Base-by-base conservation (phyloP, 2,888 invertebrate species). In the Lepidonotus clava region DNA sequence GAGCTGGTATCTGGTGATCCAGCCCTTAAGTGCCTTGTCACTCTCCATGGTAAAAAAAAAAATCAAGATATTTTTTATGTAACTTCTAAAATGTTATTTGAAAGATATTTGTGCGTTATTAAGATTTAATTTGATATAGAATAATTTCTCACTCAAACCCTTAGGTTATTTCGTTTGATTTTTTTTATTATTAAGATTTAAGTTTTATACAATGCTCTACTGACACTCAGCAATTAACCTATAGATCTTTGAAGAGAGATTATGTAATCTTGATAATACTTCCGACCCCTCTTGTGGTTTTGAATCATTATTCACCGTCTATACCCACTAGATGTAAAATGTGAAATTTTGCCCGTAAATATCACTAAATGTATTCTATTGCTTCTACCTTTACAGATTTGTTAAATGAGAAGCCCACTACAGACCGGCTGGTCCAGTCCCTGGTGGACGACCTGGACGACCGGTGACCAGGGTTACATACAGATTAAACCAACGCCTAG, bases 361-460 rank as follows among this genome's bases (percentile, higher is more conserved):
- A 6, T 34, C 32, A 76, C 28, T 76, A 18, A 36, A 14, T 76
- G 8, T 34, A 34, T 32, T 36, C 21, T 32, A 32, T 51, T 83
- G 4, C 4, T 36, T 83, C 28, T 86, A 86, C 84, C 86, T 56
- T 91, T 91, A 34, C 96, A 0, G 96, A 97, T 89, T 97, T 98
- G 93, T 95, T 98, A 67, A 95, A 96, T 89, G 96, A 96, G 84
- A 96, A 96, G 88, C 96, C 97, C 2, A 97, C 96, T 0, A 96
- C 98, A 0, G 95, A 95, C 53, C 96, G 96, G 88, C 95, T 98
- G n/a, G 97, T 97, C 0, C 95, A 96, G 88, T 97, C 97, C n/a
- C 95, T 98, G 18, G 95, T 97, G 41, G 90, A 92, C 61, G 95
- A 95, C 87, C 88, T 95, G 83, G 90, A 91, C 2, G 80, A 77